Conservation (phyloP, 2,113 vertebrate genomes). For the Ageneiosus marmoratus region DNA sequence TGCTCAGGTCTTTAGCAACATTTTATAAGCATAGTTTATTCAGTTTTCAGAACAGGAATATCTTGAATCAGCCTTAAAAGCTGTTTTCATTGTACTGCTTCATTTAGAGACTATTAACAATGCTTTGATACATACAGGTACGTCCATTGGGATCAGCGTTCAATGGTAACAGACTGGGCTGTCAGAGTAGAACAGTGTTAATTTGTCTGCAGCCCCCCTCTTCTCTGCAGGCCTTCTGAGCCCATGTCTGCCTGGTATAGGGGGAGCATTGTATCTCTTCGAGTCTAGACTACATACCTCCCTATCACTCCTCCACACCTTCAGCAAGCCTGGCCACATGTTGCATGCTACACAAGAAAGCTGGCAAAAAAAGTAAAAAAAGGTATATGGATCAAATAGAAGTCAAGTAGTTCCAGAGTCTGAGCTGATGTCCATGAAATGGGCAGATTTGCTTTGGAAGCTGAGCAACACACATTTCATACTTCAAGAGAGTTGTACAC, state of each 20-base stretch:
- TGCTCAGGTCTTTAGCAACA: neutral
- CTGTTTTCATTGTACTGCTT: conserved; percentile 9
- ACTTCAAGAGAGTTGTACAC: neutral
- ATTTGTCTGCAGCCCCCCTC: conserved; percentile 51
- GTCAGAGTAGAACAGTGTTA: conserved; percentile 50
- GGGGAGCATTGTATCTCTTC: conserved; percentile 51
- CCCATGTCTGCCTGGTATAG: conserved; percentile 45
- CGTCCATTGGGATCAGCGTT: conserved; percentile 26
- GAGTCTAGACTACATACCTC: conserved; percentile 43
- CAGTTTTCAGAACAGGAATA: neutral
- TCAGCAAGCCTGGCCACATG: conserved; percentile 6
- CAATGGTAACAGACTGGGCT: conserved; percentile 19
- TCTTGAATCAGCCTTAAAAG: neutral
- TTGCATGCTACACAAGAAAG: conserved; percentile 18
- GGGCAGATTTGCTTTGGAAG: conserved; percentile 17
- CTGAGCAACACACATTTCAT: neutral
- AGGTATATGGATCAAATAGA: conserved; percentile 48
- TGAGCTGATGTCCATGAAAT: conserved; percentile 30
- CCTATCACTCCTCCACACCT: conserved; percentile 29
- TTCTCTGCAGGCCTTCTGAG: conserved; percentile 45
- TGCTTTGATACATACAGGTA: conserved; percentile 17
- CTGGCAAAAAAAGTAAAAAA: conserved; percentile 21
- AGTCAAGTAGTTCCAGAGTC: conserved; percentile 22
- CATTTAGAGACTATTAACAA: conserved; percentile 17
- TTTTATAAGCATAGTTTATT: neutral